phyloP scores from a whole-genome alignment of 2,888 invertebrate genomes.

The Zonitis immaculata region DNA sequence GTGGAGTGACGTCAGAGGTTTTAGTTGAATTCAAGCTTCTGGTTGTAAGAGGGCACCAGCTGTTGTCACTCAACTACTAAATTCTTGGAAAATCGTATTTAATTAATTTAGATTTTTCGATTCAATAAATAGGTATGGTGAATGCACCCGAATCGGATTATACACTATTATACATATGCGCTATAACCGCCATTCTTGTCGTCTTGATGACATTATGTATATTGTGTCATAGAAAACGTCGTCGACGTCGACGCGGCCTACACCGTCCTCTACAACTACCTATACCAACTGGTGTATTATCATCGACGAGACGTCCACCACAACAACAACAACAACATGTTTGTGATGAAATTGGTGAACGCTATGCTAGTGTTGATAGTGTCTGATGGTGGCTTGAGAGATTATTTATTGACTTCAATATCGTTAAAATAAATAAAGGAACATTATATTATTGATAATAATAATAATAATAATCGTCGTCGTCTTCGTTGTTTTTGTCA shows the following conservation, averaged over 20 bases:
- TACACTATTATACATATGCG: constrained; percentile 40
- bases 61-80: too few species aligned
- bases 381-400: constrained; percentile 51
- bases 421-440: background rate
- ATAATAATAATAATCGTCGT: background rate
- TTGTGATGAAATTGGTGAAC: constrained; percentile 55
- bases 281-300: constrained; percentile 42
- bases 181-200: constrained; percentile 48
- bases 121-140: constrained; percentile 44
- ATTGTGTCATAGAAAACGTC: constrained; percentile 54
- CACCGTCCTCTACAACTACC: constrained; percentile 46
- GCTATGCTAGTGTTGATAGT: constrained; percentile 55
- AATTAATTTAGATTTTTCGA: too few species aligned
- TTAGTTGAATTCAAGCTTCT: too few species aligned
- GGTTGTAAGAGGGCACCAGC: too few species aligned
- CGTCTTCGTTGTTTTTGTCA: constrained; percentile 32
- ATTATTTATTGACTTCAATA: too few species aligned
- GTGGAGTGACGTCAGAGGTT: too few species aligned
- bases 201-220: constrained; percentile 49
- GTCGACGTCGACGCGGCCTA: constrained; percentile 50
- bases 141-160: constrained; percentile 43
- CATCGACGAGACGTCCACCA: constrained; percentile 43
- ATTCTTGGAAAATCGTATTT: too few species aligned
- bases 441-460: background rate
- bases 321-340: too few species aligned